These are phyloP conservation scores for Cactoblastis cactorum DNA, from an alignment of 2,888 invertebrate species.

Conservation along the genomic window DNA sequence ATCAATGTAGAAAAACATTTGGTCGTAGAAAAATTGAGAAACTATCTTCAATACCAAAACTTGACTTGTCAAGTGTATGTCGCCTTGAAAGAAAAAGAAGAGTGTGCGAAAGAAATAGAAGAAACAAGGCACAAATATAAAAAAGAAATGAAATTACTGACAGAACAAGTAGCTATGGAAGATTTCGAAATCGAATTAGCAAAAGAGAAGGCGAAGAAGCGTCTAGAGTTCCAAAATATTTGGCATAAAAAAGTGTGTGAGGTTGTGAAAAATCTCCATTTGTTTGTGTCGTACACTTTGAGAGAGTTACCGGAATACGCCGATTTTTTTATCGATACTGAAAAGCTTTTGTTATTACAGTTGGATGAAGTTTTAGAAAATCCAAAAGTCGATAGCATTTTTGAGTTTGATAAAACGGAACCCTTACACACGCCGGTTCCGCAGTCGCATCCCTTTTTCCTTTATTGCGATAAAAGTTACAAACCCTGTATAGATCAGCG, in stretches of 20 bases:
- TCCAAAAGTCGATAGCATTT: constrained; percentile 49
- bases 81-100: constrained; percentile 62
- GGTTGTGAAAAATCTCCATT: constrained; percentile 62
- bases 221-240: constrained; percentile 38
- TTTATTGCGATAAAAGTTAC: constrained; percentile 54
- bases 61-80: constrained; percentile 69
- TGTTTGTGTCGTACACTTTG: constrained; percentile 59
- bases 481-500: constrained; percentile 43
- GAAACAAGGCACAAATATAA: constrained; percentile 40
- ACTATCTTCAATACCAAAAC: constrained; percentile 55
- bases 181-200: constrained; percentile 49
- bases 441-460: constrained; percentile 52
- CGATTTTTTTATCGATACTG: constrained; percentile 66
- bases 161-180: constrained; percentile 40
- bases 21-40: constrained; percentile 53
- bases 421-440: constrained; percentile 41
- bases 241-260: constrained; percentile 63
- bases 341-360: constrained; percentile 64
- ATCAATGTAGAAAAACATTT: constrained; percentile 59
- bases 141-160: constrained; percentile 44
- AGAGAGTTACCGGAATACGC: constrained; percentile 57
- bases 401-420: constrained; percentile 38
- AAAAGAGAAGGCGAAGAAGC: constrained; percentile 42
- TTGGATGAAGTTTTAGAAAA: constrained; percentile 48
- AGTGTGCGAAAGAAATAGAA: constrained; percentile 45